phyloP scores from a whole-genome alignment of 2,113 vertebrate species.

The Dicerorhinus sumatrensis region DNA sequence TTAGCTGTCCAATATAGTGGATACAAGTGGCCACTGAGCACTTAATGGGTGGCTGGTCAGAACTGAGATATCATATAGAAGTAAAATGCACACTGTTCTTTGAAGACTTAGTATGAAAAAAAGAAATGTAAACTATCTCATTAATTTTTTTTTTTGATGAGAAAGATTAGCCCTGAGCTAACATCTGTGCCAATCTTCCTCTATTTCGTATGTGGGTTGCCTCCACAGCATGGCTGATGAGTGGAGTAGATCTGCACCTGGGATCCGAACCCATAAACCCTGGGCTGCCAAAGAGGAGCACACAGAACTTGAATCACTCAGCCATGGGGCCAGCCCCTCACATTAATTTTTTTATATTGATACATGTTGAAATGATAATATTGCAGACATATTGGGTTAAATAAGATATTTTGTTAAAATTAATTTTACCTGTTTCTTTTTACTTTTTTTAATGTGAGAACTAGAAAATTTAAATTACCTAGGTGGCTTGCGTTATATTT shows the following conservation, averaged over 20 bases:
- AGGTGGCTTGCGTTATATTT: background rate
- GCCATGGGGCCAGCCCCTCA: background rate
- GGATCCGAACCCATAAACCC: too few relatives aligned
- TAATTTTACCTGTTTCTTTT: background rate
- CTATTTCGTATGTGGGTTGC: too few relatives aligned
- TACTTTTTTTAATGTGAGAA: background rate
- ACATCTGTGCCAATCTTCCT: too few relatives aligned
- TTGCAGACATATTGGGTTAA: background rate
- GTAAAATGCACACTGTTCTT: background rate
- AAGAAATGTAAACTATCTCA: background rate
- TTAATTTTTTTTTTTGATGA: background rate
- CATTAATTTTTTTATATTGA: background rate
- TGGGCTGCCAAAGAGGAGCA: too few relatives aligned
- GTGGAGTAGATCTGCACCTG: too few relatives aligned
- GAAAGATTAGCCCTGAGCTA: too few relatives aligned
- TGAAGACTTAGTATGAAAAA: background rate
- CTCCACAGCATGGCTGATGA: too few relatives aligned
- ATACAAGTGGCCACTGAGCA: background rate
- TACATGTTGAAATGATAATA: background rate
- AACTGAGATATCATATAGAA: background rate
- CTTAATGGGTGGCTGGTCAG: background rate
- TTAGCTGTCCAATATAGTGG: background rate
- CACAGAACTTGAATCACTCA: too few relatives aligned
- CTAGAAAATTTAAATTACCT: background rate
- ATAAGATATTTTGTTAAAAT: background rate